phyloP scores from a whole-genome alignment of 2,797 vertebrate species.

The Labeo calbasu region DNA sequence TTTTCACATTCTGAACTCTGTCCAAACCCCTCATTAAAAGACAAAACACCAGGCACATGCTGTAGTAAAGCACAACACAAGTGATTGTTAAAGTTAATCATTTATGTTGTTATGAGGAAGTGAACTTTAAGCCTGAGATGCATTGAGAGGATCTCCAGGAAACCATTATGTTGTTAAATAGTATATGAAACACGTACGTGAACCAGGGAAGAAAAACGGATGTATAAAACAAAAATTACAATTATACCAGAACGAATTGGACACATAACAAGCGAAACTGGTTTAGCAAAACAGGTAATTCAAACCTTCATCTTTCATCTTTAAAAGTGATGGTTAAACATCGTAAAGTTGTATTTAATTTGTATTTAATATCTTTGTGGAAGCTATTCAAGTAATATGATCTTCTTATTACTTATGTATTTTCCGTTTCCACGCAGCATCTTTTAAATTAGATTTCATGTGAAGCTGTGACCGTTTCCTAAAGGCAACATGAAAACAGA shows the following conservation, averaged over 20 bases:
- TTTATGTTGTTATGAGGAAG: constrained; percentile 69
- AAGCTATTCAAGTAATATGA: not conserved
- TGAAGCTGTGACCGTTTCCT: constrained; percentile 1
- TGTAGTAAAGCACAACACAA: constrained; percentile 7
- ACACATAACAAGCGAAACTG: constrained; percentile 4
- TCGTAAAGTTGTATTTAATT: not conserved
- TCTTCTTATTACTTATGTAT: not conserved
- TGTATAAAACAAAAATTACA: not conserved
- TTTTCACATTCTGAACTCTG: constrained; percentile 3
- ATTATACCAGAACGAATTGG: not conserved
- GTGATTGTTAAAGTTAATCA: constrained; percentile 62
- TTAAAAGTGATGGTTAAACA: not conserved
- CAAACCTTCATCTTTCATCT: too few relatives aligned
- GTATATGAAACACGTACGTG: constrained; percentile 2
- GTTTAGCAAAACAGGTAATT: constrained; percentile 9
- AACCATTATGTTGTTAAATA: constrained; percentile 7
- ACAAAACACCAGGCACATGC: constrained; percentile 17
- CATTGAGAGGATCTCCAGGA: constrained; percentile 33
- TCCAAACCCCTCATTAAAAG: constrained; percentile 10
- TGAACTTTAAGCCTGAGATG: constrained; percentile 66
- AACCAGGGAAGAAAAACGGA: constrained; percentile 3
- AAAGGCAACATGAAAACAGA: constrained; percentile 67
- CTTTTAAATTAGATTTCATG: not conserved
- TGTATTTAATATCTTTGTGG: not conserved
- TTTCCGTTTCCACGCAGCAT: not conserved